A percentile compares a stretch with the other conserved stretches of the same genome.
Evolutionary conservation across 2,113 vertebrate species (phyloP).

Genomic region (Hirundichthys speculiger): DNA sequence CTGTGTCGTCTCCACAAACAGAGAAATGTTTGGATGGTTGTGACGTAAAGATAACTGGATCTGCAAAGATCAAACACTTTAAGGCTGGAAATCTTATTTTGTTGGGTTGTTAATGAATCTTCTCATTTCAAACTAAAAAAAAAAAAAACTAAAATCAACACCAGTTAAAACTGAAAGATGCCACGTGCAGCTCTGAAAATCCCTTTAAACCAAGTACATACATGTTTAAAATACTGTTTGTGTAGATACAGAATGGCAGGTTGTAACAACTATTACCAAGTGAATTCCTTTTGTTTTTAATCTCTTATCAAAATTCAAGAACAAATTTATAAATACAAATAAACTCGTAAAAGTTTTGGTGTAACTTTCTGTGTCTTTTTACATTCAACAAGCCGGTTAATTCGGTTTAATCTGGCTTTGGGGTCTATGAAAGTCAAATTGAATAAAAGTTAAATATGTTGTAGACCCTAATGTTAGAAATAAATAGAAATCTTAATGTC

Average conservation of each 20-base stretch:
- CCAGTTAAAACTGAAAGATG: conserved; percentile 16
- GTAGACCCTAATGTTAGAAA: conserved; percentile 32
- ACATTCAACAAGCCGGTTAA: conserved; percentile 62
- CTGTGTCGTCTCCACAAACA: too few species aligned
- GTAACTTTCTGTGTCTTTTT: conserved; percentile 37
- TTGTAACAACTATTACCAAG: conserved; percentile 46
- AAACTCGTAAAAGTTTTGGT: conserved; percentile 35
- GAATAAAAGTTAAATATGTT: conserved; percentile 19
- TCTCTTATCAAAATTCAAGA: conserved; percentile 36
- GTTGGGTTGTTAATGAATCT: background rate
- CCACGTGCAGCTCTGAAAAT: too few species aligned
- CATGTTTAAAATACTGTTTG: conserved; percentile 44
- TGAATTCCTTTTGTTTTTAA: conserved; percentile 52
- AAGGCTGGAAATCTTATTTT: background rate
- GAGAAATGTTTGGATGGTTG: too few species aligned
- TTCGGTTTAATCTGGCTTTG: conserved; percentile 26
- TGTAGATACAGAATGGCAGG: conserved; percentile 32
- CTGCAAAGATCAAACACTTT: too few species aligned
- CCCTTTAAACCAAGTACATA: conserved; percentile 44
- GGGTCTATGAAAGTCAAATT: conserved; percentile 24
- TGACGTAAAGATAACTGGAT: conserved; percentile 8
- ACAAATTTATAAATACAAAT: conserved; percentile 39
- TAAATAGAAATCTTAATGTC: conserved; percentile 49
- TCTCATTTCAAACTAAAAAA: background rate
- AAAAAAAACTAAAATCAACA: too few species aligned